phyloP scores from a whole-genome alignment of 1,140 invertebrate genomes.

The Orchestia grillus region DNA sequence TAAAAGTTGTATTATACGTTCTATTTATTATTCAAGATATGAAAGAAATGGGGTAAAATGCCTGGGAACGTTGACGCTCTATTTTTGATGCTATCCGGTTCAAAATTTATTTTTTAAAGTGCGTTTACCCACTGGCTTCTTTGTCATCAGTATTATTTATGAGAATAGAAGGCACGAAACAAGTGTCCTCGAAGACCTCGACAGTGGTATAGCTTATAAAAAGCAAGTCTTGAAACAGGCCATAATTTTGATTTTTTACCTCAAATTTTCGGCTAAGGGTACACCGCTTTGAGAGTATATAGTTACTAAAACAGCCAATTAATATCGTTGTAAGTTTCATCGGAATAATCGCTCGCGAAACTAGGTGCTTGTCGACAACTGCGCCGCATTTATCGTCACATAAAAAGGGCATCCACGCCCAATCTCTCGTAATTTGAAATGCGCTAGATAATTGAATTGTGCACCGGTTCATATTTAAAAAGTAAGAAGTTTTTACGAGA shows the following conservation, averaged over 20 bases:
- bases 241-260: not conserved
- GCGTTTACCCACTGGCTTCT: not conserved
- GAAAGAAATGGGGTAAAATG: no score
- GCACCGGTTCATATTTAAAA: constrained; percentile 50
- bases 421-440: constrained; percentile 55
- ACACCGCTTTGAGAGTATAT: not conserved
- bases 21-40: not conserved
- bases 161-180: not conserved
- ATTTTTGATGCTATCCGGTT: not conserved
- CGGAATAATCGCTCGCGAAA: not conserved
- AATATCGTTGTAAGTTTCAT: not conserved
- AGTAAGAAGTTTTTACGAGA: constrained; percentile 21
- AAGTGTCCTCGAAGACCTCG: not conserved
- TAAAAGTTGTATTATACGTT: not conserved
- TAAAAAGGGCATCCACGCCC: constrained; percentile 10
- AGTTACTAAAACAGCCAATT: not conserved
- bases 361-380: not conserved
- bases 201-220: not conserved
- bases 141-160: not conserved
- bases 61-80: not conserved
- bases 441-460: constrained; percentile 53
- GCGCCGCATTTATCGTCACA: constrained; percentile 20
- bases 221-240: not conserved
- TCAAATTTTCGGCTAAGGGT: not conserved
- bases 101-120: not conserved